Evolutionary conservation across 2,797 vertebrate species (phyloP), one percentile per base, ranked within the genome.

Genomic region (Xenops minutus): DNA sequence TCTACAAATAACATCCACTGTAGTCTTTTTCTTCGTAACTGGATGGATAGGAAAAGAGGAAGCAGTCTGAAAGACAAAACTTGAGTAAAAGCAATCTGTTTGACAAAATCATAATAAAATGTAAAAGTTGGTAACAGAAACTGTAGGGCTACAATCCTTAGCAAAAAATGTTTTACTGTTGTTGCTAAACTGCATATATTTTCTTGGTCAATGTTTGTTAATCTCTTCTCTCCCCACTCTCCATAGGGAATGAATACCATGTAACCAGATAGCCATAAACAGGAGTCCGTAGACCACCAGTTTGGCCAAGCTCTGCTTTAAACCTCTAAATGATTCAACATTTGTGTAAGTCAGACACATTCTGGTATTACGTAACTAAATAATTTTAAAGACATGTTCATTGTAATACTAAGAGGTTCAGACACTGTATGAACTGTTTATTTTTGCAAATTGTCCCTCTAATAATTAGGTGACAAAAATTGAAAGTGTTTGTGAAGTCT

Each of bases 261-360:
- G 37, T 75, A 83, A 52, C 29, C 39, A 85, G 48, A 39, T 24
- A 77, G 22, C 59, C 77, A 32, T 84, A 95, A 80, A 72, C 46
- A 56, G 59, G 68, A 83, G 9, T 59, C 66, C 52, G 3, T 6
- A 78, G 54, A 52, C 23, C 32, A 59, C 7, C 51, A 63, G 14
- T 52, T 41, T 91, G 58, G 66, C 52, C 88, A 88, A 84, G n/a
- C 7, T 78, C 58, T 69, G 30, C 68, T 83, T 88, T 74, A 88
- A 76, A 46, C 46, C 13, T 55, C 54, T 84, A 86, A 85, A 92
- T 91, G 82, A 72, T 54, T 94, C 87, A 86, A 49, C 79, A 20
- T 66, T 75, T 66, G 34, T 88, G 82, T 94, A 94, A 96, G 92
- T 96, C 76, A 86, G 69, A 81, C 6, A 18, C 3, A 2, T 68